These are phyloP conservation scores for Campylorhamphus procurvoides DNA, from an alignment of 2,113 vertebrate genomes.

Conservation along the genomic window DNA sequence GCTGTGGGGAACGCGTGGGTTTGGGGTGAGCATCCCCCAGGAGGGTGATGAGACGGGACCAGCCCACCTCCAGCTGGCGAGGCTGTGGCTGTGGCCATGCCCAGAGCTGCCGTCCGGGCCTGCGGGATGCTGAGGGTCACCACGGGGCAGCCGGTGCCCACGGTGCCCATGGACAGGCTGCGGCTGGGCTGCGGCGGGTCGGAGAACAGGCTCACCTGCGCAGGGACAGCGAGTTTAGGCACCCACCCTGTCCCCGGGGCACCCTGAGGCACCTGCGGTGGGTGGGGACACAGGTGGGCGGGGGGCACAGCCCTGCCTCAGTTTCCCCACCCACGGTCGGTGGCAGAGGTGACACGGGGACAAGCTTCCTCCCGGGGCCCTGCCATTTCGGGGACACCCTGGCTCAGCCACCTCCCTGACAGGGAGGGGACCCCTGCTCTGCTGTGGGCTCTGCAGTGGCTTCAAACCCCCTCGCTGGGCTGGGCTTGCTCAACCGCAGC, in stretches of 20 bases:
- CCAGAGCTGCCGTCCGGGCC: conserved; percentile 66
- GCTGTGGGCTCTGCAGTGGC: neutral
- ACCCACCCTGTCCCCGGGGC: neutral
- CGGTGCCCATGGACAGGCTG: conserved; percentile 33
- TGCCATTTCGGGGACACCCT: neutral
- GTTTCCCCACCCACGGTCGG: neutral
- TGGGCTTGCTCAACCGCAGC: neutral
- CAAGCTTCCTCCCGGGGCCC: neutral
- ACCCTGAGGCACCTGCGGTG: too few species aligned
- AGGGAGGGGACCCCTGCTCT: rapidly evolving
- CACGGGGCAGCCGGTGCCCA: conserved; percentile 69
- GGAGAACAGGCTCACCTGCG: conserved; percentile 85
- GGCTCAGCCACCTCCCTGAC: neutral
- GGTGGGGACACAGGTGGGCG: neutral
- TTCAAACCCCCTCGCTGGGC: neutral
- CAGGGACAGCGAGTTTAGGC: neutral
- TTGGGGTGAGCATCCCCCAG: neutral
- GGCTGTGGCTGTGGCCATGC: neutral
- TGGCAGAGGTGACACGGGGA: neutral
- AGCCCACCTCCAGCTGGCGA: neutral
- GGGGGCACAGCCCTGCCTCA: neutral
- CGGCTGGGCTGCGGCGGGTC: conserved; percentile 77
- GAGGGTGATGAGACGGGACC: rapidly evolving
- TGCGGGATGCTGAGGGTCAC: conserved; percentile 81
- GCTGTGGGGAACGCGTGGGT: rapidly evolving